Evolutionary conservation across 2,797 vertebrate genomes (phyloP).

Genomic region (Syncerus caffer): DNA sequence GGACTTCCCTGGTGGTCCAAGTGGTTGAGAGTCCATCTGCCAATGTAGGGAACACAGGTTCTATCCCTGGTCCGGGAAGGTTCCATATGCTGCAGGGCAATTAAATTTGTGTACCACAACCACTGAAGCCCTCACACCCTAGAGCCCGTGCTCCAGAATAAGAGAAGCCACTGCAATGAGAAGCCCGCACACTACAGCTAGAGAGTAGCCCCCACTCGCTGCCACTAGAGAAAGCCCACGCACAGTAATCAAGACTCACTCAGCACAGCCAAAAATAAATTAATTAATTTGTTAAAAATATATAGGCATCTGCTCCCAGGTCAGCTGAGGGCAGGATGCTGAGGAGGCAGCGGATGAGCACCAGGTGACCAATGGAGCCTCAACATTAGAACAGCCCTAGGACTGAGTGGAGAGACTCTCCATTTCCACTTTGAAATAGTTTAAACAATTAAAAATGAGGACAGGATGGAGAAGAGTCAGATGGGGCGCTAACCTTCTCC

Average conservation of each 20-base stretch:
- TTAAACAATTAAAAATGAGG: neutral
- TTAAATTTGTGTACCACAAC: neutral
- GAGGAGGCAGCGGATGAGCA: neutral
- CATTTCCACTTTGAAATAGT: neutral
- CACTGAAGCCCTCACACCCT: neutral
- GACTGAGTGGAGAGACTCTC: neutral
- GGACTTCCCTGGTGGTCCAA: neutral
- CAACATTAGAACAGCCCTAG: neutral
- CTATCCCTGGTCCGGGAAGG: neutral
- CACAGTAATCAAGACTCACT: neutral
- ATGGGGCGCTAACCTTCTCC: neutral
- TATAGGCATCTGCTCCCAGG: neutral
- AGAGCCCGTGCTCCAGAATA: neutral
- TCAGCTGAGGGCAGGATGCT: neutral
- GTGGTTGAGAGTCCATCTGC: neutral
- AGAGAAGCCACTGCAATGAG: neutral
- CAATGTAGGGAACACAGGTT: neutral
- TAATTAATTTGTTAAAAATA: neutral
- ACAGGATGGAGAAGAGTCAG: neutral
- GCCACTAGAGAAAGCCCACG: neutral
- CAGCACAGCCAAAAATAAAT: neutral
- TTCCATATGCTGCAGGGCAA: neutral
- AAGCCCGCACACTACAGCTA: neutral
- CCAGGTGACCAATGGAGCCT: neutral
- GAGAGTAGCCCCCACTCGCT: neutral